These are phyloP conservation scores for Melanostigma gelatinosum DNA, from an alignment of 2,113 vertebrate species.

Conservation along the genomic window DNA sequence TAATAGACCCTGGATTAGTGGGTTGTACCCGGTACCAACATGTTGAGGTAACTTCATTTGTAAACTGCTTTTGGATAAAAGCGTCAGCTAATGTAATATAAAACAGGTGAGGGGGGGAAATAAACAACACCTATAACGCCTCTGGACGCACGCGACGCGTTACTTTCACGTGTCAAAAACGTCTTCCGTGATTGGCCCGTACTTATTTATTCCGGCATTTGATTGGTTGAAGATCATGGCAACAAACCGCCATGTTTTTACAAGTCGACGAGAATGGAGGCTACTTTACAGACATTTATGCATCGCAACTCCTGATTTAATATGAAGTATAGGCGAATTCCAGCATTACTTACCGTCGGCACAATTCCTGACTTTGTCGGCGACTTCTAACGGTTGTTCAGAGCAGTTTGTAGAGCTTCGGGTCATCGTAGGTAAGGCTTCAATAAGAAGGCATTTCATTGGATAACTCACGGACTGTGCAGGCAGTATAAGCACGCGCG, in stretches of 20 bases:
- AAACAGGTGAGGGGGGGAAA: not conserved
- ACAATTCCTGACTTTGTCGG: conserved; percentile 9
- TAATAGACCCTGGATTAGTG: not conserved
- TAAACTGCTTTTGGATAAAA: not conserved
- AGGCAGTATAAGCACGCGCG: conserved; percentile 82
- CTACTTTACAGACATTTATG: conserved; percentile 34
- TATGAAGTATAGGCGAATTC: not conserved
- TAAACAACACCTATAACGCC: not conserved
- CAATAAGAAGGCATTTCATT: conserved; percentile 88
- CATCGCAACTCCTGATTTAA: not conserved
- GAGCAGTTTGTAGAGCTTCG: conserved; percentile 36
- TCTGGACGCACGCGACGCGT: conserved; percentile 17
- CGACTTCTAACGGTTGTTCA: conserved; percentile 24
- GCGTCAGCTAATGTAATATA: not conserved
- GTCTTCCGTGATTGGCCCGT: conserved; percentile 69
- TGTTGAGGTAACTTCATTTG: not conserved
- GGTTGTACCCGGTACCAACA: not conserved
- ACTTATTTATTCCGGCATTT: conserved; percentile 58
- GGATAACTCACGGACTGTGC: conserved; percentile 68
- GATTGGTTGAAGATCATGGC: conserved; percentile 77
- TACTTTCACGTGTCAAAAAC: conserved; percentile 82
- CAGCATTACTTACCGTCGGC: not conserved
- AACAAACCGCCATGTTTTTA: conserved; percentile 80
- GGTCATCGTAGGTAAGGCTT: conserved; percentile 77
- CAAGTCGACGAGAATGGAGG: conserved; percentile 53